Base-by-base conservation (phyloP, 2,888 invertebrate species). In the Hybos culiciformis region DNA sequence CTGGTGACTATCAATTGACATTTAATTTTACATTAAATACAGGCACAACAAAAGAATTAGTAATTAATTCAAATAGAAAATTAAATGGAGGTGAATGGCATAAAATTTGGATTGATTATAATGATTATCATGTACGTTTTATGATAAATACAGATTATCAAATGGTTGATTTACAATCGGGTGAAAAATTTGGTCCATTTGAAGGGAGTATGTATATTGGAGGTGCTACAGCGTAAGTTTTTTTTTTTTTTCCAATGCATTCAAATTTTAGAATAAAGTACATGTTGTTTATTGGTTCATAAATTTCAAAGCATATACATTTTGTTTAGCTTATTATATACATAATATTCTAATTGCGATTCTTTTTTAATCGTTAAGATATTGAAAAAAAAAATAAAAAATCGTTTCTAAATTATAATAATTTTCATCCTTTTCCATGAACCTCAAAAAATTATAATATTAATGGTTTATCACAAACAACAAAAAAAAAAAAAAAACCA, bases 1-100 rank as follows among this genome's bases (percentile, higher is more conserved):
- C 87, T 14, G 84, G 83, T 63, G 83, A 90, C 70, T 85, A 84
- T 63, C 83, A 83, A 53, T 67, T 91, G 49, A 87, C 87, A 8
- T 90, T 91, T 65, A 88, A 90, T 63, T 91, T 90, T 56, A 87
- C 90, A 0, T 68, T 87, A 23, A 88, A 84, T 67, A 88, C 84
- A 29, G 87, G 84, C 0, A 80, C 80, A 7, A 81, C 83, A 38
- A 77, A 84, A 50, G 84, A 83, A 59, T 69, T 88, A 46, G 85
- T 83, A 36, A 84, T 93, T 48, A 80, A 81, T 56, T 88, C 88
- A 4, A 77, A 80, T 50, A 71, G 83, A 37, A 80, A 82, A 59
- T 70, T 94, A 38, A 92, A 91, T 60, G 84, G 85, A 40, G 93
- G 92, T 2, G 88, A 91, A 61, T 94, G 93, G 94, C 93, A 94